Percentiles rank a stretch among this genome's conserved stretches.
phyloP scores from a whole-genome alignment of 1,140 invertebrate genomes.

The Drepana arcuata region DNA sequence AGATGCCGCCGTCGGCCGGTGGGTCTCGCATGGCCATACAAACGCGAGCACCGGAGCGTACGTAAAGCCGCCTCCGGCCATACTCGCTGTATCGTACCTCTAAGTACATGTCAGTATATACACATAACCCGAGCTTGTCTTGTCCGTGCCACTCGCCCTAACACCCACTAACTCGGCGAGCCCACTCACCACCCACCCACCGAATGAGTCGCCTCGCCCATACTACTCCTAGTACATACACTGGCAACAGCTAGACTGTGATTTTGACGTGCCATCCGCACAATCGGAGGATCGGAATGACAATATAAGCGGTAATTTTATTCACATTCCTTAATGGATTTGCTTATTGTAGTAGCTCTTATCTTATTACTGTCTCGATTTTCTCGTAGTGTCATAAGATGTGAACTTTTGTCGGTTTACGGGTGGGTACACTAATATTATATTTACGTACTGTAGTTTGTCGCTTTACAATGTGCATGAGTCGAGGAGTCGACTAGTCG shows the following conservation, averaged over 20 bases:
- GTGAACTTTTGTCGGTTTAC: conserved; percentile 50
- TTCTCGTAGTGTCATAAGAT: conserved; percentile 59
- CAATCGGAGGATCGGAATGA: conserved; percentile 48
- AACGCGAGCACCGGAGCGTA: neutral
- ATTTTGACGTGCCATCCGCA: conserved; percentile 48
- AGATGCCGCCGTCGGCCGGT: neutral
- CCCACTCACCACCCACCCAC: conserved; percentile 14
- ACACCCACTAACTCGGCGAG: conserved; percentile 29
- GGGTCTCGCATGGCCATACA: too few relatives aligned
- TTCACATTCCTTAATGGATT: conserved; percentile 63
- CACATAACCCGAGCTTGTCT: conserved; percentile 36
- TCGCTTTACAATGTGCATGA: conserved; percentile 69
- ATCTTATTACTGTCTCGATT: conserved; percentile 63
- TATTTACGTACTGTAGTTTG: conserved; percentile 68
- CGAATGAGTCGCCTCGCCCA: conserved; percentile 15
- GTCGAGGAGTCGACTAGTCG: conserved; percentile 38
- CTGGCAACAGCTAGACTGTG: conserved; percentile 41
- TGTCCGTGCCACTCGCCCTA: conserved; percentile 24
- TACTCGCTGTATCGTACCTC: conserved; percentile 2
- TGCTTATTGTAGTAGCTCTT: conserved; percentile 67
- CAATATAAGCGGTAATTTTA: conserved; percentile 58
- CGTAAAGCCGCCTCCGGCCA: neutral
- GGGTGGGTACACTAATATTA: conserved; percentile 69
- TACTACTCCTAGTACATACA: too few relatives aligned
- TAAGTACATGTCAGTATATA: too few relatives aligned